Evolutionary conservation across 2,797 vertebrate genomes (phyloP).

Genomic region (Rhodeus uyekii): DNA sequence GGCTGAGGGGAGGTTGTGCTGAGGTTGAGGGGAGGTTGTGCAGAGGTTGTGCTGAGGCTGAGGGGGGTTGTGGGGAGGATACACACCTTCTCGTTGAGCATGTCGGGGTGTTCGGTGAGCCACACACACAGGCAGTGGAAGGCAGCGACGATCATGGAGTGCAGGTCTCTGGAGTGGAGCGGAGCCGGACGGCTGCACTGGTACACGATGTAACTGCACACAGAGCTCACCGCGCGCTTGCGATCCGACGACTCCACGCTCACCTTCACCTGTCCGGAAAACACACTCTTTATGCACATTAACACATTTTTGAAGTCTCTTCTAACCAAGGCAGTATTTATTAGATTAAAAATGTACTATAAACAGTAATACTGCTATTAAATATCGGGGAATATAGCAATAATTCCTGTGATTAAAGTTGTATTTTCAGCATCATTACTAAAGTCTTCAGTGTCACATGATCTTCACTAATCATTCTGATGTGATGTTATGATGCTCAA

Average conservation of each 20-base stretch:
- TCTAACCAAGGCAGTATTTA: background rate
- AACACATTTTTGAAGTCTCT: background rate
- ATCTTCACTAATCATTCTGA: background rate
- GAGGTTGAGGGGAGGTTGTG: no score
- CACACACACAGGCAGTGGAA: constrained; percentile 92
- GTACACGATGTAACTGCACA: constrained; percentile 89
- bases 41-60: no score
- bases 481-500: background rate
- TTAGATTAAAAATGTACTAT: background rate
- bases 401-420: background rate
- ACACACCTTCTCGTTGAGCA: constrained; percentile 92
- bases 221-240: constrained; percentile 82
- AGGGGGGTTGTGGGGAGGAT: no score
- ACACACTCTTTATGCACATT: background rate
- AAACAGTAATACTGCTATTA: background rate
- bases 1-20: no score
- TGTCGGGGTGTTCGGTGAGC: constrained; percentile 87
- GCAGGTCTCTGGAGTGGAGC: constrained; percentile 90
- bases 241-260: constrained; percentile 80
- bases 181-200: constrained; percentile 92
- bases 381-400: background rate
- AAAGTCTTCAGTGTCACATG: background rate
- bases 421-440: background rate
- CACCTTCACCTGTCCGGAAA: constrained; percentile 76
- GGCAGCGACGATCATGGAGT: constrained; percentile 93